Evolutionary conservation across 2,888 invertebrate species (phyloP).

Genomic region (Trisateles emortualis): DNA sequence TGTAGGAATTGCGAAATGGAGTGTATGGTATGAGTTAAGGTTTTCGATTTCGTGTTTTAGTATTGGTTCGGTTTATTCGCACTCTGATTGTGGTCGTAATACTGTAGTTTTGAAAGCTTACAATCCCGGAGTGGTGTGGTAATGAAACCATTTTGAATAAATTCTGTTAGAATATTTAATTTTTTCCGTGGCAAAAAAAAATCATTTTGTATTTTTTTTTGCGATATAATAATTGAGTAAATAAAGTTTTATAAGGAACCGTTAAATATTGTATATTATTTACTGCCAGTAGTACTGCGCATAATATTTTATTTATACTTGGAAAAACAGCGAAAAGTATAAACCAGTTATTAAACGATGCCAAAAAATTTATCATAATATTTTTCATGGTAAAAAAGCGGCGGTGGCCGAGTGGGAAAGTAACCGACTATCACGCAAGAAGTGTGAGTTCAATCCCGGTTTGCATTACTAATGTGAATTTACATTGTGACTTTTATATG

Average conservation of each 20-base stretch:
- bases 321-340: neutral
- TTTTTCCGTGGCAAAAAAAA: constrained; percentile 30
- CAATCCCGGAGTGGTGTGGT: constrained; percentile 44
- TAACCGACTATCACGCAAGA: too few species aligned
- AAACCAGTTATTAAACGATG: neutral
- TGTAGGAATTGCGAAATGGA: constrained; percentile 22
- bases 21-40: constrained; percentile 1
- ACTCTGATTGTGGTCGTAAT: constrained; percentile 38
- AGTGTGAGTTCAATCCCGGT: too few species aligned
- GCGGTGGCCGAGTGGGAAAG: too few species aligned
- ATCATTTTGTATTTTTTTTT: constrained; percentile 12
- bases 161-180: constrained; percentile 30
- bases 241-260: neutral
- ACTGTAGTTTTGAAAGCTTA: constrained; percentile 47
- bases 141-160: constrained; percentile 52
- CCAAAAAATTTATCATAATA: constrained; percentile 1
- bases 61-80: constrained; percentile 25
- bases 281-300: neutral
- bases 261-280: neutral
- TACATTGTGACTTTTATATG: too few species aligned
- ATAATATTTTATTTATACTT: neutral
- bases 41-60: constrained; percentile 12
- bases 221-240: constrained; percentile 10
- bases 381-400: too few species aligned
- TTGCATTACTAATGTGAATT: too few species aligned